phyloP scores from a whole-genome alignment of 2,797 vertebrate species.

The Chaetodon trifasciatus region DNA sequence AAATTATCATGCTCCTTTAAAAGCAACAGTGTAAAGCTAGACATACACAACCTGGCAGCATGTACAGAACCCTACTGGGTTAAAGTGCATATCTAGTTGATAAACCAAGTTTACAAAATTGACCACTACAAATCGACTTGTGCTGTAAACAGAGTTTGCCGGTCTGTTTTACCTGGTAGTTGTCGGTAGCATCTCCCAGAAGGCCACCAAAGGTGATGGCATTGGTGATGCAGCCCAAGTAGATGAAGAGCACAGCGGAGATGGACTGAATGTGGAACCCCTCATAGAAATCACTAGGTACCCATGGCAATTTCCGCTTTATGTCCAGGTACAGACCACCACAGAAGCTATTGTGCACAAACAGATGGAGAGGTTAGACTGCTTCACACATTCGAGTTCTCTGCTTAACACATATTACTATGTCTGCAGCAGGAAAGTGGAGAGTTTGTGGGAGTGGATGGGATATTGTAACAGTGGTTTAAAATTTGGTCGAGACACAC shows the following conservation, averaged over 20 bases:
- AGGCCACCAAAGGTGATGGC: constrained; percentile 98
- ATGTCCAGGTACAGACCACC: constrained; percentile 94
- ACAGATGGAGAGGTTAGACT: constrained; percentile 11
- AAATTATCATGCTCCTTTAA: no score
- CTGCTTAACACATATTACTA: constrained; percentile 1
- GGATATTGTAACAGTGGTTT: background rate
- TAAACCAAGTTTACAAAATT: background rate
- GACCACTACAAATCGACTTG: background rate
- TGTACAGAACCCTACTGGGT: no score
- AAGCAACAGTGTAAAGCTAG: no score
- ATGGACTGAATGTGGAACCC: constrained; percentile 98
- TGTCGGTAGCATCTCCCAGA: constrained; percentile 96
- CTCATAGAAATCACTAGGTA: constrained; percentile 94
- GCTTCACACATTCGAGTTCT: background rate
- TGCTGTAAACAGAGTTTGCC: background rate
- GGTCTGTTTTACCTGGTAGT: constrained; percentile 91
- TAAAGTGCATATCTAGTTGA: background rate
- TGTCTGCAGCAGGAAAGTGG: background rate
- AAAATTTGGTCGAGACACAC: background rate
- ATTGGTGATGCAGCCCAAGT: constrained; percentile 98
- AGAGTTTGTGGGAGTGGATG: background rate
- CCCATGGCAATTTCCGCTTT: constrained; percentile 95
- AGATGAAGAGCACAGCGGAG: constrained; percentile 97
- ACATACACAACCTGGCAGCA: background rate
- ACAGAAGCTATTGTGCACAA: constrained; percentile 87